Base-by-base conservation (phyloP, 2,888 invertebrate species). In the Hedychridium roseum region DNA sequence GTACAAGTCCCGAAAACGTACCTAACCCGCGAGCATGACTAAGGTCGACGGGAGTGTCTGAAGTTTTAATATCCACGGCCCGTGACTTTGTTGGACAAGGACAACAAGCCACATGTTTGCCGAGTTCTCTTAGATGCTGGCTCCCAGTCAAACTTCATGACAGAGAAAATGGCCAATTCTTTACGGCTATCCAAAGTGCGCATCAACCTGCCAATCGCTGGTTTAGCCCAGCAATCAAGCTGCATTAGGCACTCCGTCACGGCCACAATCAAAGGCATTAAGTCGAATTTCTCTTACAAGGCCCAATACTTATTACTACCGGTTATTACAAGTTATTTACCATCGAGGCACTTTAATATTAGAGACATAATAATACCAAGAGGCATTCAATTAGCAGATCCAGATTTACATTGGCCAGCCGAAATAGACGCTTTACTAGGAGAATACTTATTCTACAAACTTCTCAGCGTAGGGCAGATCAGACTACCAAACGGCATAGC, bases 61-160 rank as follows among this genome's bases (percentile, higher is more conserved):
- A 43, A 12, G 21, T 43, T 7, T 21, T 43, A 5, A 14, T 43
- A 1, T 36, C 37, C 3, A 43, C 43, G 4, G 43, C 43, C 4
- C n/a, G 18, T 43, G 7, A 4, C 30, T 2, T 3, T 43, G 2
- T 7, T 21, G 23, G 43, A 37, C 9, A 27, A 12, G 2, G 2
- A 20, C 6, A 36, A 36, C 5, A 37, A 30, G 1, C 37, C 27
- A n/a, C 41, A 53, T 12, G 3, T 18, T 26, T 43, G 47, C 15
- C 18, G 54, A 17, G 51, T 38, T 17, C 46, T 57, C 6, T 11
- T 54, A 4, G 50, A 59, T 31, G 42, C 49, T 11, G 50, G 54
- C 15, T 51, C 54, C 16, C 56, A 56, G 34, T 36, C 46, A 30
- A 47, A 56, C 28, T 39, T 50, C n/a, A 43, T 48, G 15, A 56